phyloP scores from a whole-genome alignment of 2,113 vertebrate genomes.

The Otus sunia region DNA sequence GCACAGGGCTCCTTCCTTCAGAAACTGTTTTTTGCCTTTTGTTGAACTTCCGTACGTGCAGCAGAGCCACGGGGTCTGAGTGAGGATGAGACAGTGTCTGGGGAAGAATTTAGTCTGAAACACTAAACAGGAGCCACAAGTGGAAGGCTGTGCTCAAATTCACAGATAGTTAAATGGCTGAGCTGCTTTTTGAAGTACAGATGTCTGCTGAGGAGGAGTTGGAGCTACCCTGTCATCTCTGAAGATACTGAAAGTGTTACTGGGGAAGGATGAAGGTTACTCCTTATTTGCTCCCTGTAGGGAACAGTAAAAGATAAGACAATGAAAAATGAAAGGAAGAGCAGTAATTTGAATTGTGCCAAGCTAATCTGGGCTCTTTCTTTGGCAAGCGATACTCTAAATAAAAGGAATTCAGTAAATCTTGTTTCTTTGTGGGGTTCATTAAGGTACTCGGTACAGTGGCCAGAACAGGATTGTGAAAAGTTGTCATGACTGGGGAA shows the following conservation, averaged over 20 bases:
- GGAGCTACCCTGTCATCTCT: not conserved
- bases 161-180: not conserved
- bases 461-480: not conserved
- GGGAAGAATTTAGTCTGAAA: not conserved
- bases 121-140: not conserved
- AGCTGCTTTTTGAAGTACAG: not conserved
- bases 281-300: not conserved
- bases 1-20: not conserved
- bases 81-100: not conserved
- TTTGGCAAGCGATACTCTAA: not conserved
- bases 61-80: not conserved
- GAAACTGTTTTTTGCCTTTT: not conserved
- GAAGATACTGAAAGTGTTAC: not conserved
- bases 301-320: not conserved
- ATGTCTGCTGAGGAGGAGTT: accelerated
- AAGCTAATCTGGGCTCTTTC: not conserved
- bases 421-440: not conserved
- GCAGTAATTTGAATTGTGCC: not conserved
- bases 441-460: accelerated
- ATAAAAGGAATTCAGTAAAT: not conserved
- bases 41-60: accelerated
- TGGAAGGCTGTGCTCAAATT: not conserved
- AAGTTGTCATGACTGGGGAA: not conserved
- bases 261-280: not conserved
- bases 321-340: not conserved